These are phyloP conservation scores for Hydroisotoma schaefferi DNA, from an alignment of 2,888 invertebrate genomes.

Conservation along the genomic window DNA sequence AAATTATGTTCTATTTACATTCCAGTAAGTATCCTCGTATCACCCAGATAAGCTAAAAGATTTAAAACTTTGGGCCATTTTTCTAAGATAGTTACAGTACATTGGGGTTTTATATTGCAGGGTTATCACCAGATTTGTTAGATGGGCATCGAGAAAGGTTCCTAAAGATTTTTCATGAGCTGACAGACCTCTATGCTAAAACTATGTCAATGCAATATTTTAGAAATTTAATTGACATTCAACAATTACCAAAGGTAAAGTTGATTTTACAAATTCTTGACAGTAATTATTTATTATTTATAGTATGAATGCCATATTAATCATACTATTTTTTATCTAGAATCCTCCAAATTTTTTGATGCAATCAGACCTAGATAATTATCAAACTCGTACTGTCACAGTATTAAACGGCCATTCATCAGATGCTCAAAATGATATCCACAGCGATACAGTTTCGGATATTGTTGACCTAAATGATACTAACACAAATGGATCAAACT, in stretches of 20 bases:
- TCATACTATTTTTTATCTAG: constrained; percentile 52
- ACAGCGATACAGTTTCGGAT: constrained; percentile 49
- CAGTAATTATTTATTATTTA: not conserved
- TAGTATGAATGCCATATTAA: not conserved
- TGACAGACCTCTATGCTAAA: constrained; percentile 88
- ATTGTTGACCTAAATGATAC: constrained; percentile 50
- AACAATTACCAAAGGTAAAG: constrained; percentile 77
- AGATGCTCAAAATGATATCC: constrained; percentile 39
- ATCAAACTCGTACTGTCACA: constrained; percentile 88
- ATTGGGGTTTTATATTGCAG: constrained; percentile 49
- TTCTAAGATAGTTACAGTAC: not conserved
- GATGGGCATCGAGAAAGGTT: constrained; percentile 87
- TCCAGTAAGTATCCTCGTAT: constrained; percentile 56
- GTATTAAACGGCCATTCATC: constrained; percentile 67
- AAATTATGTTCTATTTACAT: constrained; percentile 92
- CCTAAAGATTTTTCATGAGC: constrained; percentile 77
- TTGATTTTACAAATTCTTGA: not conserved
- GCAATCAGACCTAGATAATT: constrained; percentile 86
- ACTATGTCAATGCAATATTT: constrained; percentile 95
- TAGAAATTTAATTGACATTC: constrained; percentile 88
- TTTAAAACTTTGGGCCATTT: not conserved
- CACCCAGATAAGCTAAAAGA: too few relatives aligned
- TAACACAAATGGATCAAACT: constrained; percentile 53
- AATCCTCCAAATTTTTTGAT: constrained; percentile 92
- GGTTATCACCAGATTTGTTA: constrained; percentile 84